These are phyloP conservation scores for Gobiocypris rarus DNA, from an alignment of 2,113 vertebrate genomes.

Conservation along the genomic window DNA sequence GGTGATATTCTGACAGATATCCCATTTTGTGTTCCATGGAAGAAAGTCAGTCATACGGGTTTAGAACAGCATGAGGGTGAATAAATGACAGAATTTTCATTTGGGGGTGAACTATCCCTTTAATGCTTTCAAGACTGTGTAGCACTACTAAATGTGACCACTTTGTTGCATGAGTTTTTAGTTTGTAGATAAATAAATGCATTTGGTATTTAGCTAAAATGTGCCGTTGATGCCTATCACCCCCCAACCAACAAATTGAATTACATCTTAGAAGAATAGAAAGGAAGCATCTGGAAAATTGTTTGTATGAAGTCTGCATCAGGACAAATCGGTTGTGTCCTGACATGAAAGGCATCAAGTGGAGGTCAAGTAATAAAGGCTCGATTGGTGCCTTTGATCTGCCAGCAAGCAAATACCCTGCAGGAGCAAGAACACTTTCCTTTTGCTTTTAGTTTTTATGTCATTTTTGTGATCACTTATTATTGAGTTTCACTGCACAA, in stretches of 20 bases:
- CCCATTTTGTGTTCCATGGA: not conserved
- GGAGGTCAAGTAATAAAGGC: conserved; percentile 20
- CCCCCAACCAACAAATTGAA: not conserved
- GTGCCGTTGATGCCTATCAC: not conserved
- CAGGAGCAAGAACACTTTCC: conserved; percentile 6
- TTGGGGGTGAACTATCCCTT: not conserved
- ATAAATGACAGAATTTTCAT: not conserved
- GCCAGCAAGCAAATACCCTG: not conserved
- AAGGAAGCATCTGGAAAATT: not conserved
- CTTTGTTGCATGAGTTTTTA: not conserved
- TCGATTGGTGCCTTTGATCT: conserved; percentile 26
- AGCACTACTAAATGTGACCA: not conserved
- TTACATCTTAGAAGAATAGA: not conserved
- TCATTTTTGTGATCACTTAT: conserved; percentile 2
- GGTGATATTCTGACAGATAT: not conserved
- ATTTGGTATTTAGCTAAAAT: not conserved
- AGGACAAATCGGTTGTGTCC: not conserved
- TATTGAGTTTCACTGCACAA: not conserved
- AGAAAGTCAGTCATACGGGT: not conserved
- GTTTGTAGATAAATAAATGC: not conserved
- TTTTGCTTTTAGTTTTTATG: not conserved
- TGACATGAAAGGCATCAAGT: conserved; percentile 32
- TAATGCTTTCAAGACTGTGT: not conserved
- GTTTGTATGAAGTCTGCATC: not conserved
- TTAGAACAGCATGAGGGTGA: not conserved